Evolutionary conservation across 2,797 vertebrate genomes (phyloP), one percentile per base, ranked within the genome.

Genomic region (Helarctos malayanus): DNA sequence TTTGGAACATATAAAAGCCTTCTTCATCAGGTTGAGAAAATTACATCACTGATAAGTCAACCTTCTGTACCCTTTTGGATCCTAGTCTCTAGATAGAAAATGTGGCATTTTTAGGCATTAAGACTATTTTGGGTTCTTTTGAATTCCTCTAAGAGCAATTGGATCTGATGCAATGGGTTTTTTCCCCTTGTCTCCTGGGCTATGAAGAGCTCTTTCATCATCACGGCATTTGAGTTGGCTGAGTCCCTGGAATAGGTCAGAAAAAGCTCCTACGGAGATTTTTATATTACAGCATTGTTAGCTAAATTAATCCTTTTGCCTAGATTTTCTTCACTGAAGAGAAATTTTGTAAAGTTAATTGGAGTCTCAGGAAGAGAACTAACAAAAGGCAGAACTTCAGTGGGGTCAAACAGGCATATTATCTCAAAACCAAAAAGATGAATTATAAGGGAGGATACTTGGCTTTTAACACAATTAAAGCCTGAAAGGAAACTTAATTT

Each of bases 321-420:
- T 84, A 52, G 76, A 93, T 69, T 92, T 92, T 91, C 92, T 61
- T 47, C 91, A 92, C 88, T 87, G 69, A 94, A 96, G 82, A 97
- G 96, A 97, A 93, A 98, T 98, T 97, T 96, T 96, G 18, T 95
- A 54, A 95, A 97, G 97, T 97, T 97, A 97, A 98, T 97, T 98
- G 95, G 88, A 97, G 94, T 97, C 85, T 96, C 68, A 87, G 88
- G 86, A 96, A 96, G 89, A 96, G 75, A 59, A 85, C 38, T 92
- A 95, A 97, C 71, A 94, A 95, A 96, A 97, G 95, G 71, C 92
- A 97, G 88, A 86, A 92, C 87, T 97, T 97, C 85, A 54, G 81
- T 59, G 94, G 88, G 95, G 93, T 97, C 89, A 97, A 93, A 94
- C 25, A 96, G 82, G 32, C 84, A 38, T 73, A 95, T 93, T 90